Evolutionary conservation across 2,888 invertebrate species (phyloP).

Genomic region (Cheiracanthium punctorium): DNA sequence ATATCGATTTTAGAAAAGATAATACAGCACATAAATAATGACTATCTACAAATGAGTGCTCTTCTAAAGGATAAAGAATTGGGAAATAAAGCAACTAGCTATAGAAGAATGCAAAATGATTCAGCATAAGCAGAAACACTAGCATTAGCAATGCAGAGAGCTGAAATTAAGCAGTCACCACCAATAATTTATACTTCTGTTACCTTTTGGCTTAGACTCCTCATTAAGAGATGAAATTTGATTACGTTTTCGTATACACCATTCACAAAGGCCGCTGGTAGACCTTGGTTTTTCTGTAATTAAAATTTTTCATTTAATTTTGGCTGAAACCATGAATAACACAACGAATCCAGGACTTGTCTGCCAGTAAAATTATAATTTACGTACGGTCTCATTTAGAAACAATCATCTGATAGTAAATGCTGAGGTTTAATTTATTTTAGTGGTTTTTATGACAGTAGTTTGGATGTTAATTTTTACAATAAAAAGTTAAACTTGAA

Average conservation of each 20-base stretch:
- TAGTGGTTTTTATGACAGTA: no score
- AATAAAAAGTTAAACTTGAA: no score
- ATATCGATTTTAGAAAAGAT: no score
- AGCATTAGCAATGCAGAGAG: neutral
- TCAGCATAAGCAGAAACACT: neutral
- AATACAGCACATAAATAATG: no score
- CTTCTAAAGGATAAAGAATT: no score
- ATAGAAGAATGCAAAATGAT: neutral
- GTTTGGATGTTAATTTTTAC: no score
- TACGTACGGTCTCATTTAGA: no score
- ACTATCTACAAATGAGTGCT: no score
- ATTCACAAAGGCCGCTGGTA: neutral
- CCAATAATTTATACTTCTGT: neutral
- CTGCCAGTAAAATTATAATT: no score
- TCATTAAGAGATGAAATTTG: neutral
- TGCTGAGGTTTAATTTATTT: no score
- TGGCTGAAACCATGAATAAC: neutral
- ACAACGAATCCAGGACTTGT: no score
- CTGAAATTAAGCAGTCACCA: neutral
- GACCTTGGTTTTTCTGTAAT: neutral
- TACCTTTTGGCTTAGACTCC: conserved; percentile 13
- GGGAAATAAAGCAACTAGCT: neutral
- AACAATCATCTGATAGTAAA: no score
- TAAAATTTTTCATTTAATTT: neutral
- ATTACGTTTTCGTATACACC: neutral